Base-by-base conservation (phyloP, 1,140 invertebrate genomes). In the Drosophila orosa region DNA sequence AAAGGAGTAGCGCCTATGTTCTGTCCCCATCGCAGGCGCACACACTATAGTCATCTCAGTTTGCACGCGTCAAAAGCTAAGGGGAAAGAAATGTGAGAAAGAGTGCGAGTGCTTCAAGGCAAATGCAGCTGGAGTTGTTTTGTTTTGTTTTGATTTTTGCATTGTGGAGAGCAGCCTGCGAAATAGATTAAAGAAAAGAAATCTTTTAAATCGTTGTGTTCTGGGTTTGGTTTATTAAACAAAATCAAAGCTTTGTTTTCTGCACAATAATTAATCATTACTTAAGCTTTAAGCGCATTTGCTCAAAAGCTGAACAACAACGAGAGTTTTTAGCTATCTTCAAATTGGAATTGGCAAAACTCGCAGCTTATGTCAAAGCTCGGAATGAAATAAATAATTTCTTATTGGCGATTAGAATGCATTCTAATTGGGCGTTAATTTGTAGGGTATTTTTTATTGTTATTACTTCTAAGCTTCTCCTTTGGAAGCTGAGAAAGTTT, bases 281-380 rank as follows among this genome's bases (percentile, higher is more conserved):
- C 55, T 86, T 78, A 87, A 87, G 83, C 83, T 87, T 87, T 47
- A 87, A 87, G 84, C 84, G 74, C 68, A 87, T 82, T 60, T 61
- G 25, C 39, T 52, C 65, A 68, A 85, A 86, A 86, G 80, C 84
- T 86, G 66, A 74, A 55, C n/a, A 74, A 55, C n/a, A 48, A 19
- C 47, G 45, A 52, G 33, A 50, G 19, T 55, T 54, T 67, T 17
- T 13, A 33, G 52, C 37, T 57, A 69, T 55, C 67, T 71, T 69
- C 7, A 33, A 63, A 37, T 52, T 31, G 33, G 5, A 78, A 45
- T 47, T 29, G 24, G 15, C 40, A 69, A 74, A 85, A 75, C 67
- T n/a, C n/a, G 39, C 65, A 52, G 69, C 62, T 61, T 77, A 44
- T 65, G 29, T 45, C 44, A 77, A 72, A 76, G 72, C 61, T 56